Evolutionary conservation across 2,797 vertebrate species (phyloP).

Genomic region (Sebastes matsubarae): DNA sequence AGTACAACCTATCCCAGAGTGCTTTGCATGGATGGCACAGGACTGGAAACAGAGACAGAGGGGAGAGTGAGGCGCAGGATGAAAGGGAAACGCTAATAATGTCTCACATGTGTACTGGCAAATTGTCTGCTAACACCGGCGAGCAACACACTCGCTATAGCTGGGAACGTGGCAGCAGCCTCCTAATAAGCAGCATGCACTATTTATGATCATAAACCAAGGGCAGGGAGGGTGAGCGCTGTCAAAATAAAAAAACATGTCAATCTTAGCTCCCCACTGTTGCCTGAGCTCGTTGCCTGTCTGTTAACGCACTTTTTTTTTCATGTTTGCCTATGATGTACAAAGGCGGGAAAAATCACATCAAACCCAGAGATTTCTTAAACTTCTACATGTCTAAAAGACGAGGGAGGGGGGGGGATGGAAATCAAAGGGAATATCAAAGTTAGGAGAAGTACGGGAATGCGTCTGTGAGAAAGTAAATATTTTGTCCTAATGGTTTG

Average conservation of each 20-base stretch:
- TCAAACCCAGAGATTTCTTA: slow-evolving; percentile 74
- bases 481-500: slow-evolving; percentile 77
- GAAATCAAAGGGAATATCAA: slow-evolving; percentile 83
- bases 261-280: slow-evolving; percentile 79
- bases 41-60: slow-evolving; percentile 48
- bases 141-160: slow-evolving; percentile 60
- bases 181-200: slow-evolving; percentile 82
- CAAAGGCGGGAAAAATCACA: slow-evolving; percentile 81
- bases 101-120: slow-evolving; percentile 80
- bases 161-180: slow-evolving; percentile 60
- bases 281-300: slow-evolving; percentile 67
- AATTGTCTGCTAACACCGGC: slow-evolving; percentile 76
- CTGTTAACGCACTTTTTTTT: slow-evolving; percentile 71
- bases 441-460: slow-evolving; percentile 68
- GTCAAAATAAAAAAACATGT: slow-evolving; percentile 83
- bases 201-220: slow-evolving; percentile 84
- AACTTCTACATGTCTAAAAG: slow-evolving; percentile 69
- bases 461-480: slow-evolving; percentile 74
- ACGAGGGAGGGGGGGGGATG: slow-evolving; percentile 5
- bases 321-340: slow-evolving; percentile 80
- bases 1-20: slow-evolving; percentile 65
- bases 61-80: slow-evolving; percentile 61
- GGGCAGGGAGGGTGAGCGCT: slow-evolving; percentile 73
- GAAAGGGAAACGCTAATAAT: slow-evolving; percentile 80
- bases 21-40: slow-evolving; percentile 71